A percentile compares a stretch with the other conserved stretches of the same genome.
Conservation (phyloP, 2,113 vertebrate genomes). For the Syngnathus floridae region DNA sequence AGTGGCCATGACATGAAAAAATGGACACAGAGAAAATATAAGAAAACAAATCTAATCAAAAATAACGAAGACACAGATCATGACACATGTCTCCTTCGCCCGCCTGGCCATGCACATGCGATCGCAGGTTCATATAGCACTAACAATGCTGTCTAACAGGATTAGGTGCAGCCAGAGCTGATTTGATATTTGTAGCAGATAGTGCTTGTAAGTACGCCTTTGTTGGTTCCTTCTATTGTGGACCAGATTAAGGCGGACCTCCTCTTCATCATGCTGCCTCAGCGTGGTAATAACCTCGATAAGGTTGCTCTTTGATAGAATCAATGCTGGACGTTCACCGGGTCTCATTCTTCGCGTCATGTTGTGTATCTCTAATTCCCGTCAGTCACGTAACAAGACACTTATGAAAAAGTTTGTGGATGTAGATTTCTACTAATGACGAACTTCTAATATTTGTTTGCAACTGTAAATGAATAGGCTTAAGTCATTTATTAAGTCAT, state of each 20-base stretch:
- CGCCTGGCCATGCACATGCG: constrained; percentile 40
- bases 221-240: constrained; percentile 75
- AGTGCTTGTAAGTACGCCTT: constrained; percentile 75
- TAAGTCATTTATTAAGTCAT: constrained; percentile 5
- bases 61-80: background rate
- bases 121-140: constrained; percentile 69
- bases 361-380: constrained; percentile 55
- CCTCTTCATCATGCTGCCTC: constrained; percentile 74
- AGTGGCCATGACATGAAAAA: too few relatives aligned
- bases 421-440: constrained; percentile 41
- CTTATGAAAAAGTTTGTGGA: constrained; percentile 57
- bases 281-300: constrained; percentile 74
- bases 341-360: constrained; percentile 25
- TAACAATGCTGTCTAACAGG: constrained; percentile 67
- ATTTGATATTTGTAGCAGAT: constrained; percentile 79
- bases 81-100: background rate
- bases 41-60: background rate
- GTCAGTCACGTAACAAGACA: constrained; percentile 53
- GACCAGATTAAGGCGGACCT: constrained; percentile 72
- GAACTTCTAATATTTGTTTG: constrained; percentile 26
- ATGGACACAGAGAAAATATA: background rate
- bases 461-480: background rate
- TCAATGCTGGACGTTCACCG: constrained; percentile 62
- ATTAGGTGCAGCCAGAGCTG: constrained; percentile 73
- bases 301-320: constrained; percentile 76